These are phyloP conservation scores for Bombus soroeensis DNA, from an alignment of 1,140 invertebrate species.

Conservation along the genomic window DNA sequence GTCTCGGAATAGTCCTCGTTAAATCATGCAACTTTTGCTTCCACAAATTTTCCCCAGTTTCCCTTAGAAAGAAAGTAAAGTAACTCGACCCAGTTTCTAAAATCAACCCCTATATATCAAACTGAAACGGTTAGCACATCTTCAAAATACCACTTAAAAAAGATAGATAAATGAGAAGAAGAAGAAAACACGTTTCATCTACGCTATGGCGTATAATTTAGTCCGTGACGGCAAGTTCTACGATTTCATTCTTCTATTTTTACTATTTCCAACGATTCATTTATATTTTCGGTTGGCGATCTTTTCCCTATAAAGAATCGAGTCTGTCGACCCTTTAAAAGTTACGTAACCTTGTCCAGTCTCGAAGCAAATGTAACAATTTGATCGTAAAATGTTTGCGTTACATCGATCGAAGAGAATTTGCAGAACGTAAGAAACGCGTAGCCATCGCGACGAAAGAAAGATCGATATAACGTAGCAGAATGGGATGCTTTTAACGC, in stretches of 20 bases:
- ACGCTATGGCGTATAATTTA: neutral
- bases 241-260: too few relatives aligned
- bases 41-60: neutral
- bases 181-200: neutral
- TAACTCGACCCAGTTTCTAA: neutral
- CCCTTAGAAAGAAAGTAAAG: neutral
- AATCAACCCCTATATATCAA: neutral
- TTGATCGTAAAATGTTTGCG: neutral
- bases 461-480: constrained; percentile 35
- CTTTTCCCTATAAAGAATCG: too few relatives aligned
- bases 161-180: neutral
- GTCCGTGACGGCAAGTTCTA: neutral
- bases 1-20: neutral
- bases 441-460: neutral
- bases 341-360: too few relatives aligned
- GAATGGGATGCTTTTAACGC: constrained; percentile 52
- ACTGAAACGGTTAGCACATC: neutral
- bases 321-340: too few relatives aligned
- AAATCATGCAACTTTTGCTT: neutral
- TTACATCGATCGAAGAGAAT: neutral
- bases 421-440: neutral
- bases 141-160: neutral
- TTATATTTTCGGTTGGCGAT: too few relatives aligned
- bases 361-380: neutral
- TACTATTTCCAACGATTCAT: too few relatives aligned